Evolutionary conservation across 2,797 vertebrate species (phyloP), one percentile per base, ranked within the genome.

Genomic region (Microctenopoma stevenorrisi): DNA sequence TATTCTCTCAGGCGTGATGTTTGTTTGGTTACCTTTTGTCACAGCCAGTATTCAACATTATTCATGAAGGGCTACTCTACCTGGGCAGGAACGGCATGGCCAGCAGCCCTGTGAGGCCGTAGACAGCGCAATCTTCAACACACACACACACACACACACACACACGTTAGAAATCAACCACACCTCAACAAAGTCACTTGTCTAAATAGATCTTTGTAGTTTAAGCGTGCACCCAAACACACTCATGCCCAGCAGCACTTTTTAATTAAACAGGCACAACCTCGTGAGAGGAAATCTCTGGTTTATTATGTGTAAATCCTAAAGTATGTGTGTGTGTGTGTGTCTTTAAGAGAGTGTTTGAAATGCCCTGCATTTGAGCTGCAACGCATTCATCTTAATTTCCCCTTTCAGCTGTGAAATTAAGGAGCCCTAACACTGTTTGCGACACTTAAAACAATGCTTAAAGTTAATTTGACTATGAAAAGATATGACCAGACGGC

Each of bases 11-110:
- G 89, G 82, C 74, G 46, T 42, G 25, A 64, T 86, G 74, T 87
- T 88, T 88, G 81, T 89, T 89, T 88, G 79, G 76, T 81, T 83
- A 86, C 81, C 84, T 85, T 90, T 91, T 83, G 86, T 88, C 88
- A 85, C 66, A 74, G 78, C 86, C 75, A 87, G 62, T 84, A 82
- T 85, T 78, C 64, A 78, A 82, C 72, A 86, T 86, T 89, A 83
- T 85, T 86, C 79, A 88, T 86, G 83, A 89, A 83, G 64, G 72
- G 74, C 60, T 85, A 68, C 79, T 86, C 76, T 85, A 57, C 51
- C 56, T 56, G 55, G 58, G 63, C 65, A 40, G 71, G 64, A 72
- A 18, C 35, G 67, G 50, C 78, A 56, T 54, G 76, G 76, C 75
- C 76, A 62, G 74, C 13, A 82, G 81, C 74, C 60, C n/a, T 2